Percentiles rank a stretch among this genome's conserved stretches.
Evolutionary conservation across 2,113 vertebrate genomes (phyloP).

Genomic region (Monopterus albus): DNA sequence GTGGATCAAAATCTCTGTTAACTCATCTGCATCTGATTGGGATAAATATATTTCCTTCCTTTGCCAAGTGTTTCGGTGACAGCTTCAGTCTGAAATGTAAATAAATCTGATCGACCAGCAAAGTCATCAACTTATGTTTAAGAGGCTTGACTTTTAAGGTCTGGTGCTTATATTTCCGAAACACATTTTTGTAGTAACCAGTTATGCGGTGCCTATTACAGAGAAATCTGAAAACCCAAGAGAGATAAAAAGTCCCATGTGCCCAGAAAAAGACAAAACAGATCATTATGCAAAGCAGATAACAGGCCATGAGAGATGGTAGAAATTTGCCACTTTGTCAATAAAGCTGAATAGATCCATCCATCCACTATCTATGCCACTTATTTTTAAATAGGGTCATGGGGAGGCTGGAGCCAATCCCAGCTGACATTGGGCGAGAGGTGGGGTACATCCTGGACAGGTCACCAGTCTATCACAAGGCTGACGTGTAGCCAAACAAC

Average conservation of each 20-base stretch:
- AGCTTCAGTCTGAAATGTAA: conserved; percentile 7
- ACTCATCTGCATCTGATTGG: conserved; percentile 11
- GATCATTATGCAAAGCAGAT: conserved; percentile 60
- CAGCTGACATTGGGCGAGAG: too few relatives aligned
- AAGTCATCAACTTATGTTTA: conserved; percentile 3
- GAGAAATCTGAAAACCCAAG: conserved; percentile 80
- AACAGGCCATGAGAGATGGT: conserved; percentile 1
- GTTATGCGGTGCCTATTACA: conserved; percentile 26
- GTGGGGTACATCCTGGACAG: too few relatives aligned
- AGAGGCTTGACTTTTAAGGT: neutral
- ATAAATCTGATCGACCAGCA: conserved; percentile 10
- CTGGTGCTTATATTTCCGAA: neutral
- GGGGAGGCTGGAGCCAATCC: too few relatives aligned
- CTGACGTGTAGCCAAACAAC: too few relatives aligned
- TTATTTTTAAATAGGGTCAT: too few relatives aligned
- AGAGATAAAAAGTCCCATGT: conserved; percentile 48
- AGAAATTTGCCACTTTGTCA: neutral
- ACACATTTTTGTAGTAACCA: neutral
- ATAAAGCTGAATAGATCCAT: too few relatives aligned
- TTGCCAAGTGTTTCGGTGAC: neutral
- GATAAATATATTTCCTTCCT: conserved; percentile 13
- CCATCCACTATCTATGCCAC: too few relatives aligned
- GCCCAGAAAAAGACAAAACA: conserved; percentile 32
- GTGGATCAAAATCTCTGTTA: conserved; percentile 16
- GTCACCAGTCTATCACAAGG: too few relatives aligned